phyloP scores from a whole-genome alignment of 2,888 invertebrate species.

The Acronicta aceris region DNA sequence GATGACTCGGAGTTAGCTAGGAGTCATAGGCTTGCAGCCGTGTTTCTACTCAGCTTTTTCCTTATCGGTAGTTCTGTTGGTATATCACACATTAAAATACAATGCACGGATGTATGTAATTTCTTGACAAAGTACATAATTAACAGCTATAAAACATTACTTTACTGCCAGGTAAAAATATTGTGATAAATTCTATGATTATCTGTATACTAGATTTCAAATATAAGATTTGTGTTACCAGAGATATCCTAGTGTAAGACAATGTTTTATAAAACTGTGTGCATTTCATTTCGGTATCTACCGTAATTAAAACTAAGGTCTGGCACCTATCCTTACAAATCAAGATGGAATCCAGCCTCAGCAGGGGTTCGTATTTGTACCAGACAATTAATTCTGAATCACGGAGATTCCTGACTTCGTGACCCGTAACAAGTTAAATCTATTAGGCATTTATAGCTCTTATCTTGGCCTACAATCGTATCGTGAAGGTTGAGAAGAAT shows the following conservation, averaged over 20 bases:
- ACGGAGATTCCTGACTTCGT: slow-evolving; percentile 14
- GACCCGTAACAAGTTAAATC: slow-evolving; percentile 33
- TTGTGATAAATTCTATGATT: too few species aligned
- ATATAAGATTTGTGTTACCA: too few species aligned
- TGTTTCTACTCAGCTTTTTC: neutral
- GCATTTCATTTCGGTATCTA: neutral
- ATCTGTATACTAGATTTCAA: too few species aligned
- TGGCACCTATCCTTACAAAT: slow-evolving; percentile 11
- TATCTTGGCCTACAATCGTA: slow-evolving; percentile 11
- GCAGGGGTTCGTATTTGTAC: slow-evolving; percentile 16
- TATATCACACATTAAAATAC: neutral
- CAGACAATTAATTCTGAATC: slow-evolving; percentile 35
- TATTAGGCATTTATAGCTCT: slow-evolving; percentile 19
- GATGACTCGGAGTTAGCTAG: neutral
- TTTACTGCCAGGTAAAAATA: too few species aligned
- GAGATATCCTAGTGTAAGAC: too few species aligned
- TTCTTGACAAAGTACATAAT: too few species aligned
- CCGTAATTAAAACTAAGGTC: neutral
- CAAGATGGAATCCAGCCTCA: neutral
- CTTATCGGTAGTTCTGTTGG: neutral
- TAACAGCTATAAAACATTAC: too few species aligned
- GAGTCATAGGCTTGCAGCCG: too few species aligned
- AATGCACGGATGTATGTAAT: neutral
- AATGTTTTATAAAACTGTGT: too few species aligned
- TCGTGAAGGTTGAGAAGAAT: slow-evolving; percentile 12